Evolutionary conservation across 2,113 vertebrate genomes (phyloP).

Genomic region (Carollia perspicillata): DNA sequence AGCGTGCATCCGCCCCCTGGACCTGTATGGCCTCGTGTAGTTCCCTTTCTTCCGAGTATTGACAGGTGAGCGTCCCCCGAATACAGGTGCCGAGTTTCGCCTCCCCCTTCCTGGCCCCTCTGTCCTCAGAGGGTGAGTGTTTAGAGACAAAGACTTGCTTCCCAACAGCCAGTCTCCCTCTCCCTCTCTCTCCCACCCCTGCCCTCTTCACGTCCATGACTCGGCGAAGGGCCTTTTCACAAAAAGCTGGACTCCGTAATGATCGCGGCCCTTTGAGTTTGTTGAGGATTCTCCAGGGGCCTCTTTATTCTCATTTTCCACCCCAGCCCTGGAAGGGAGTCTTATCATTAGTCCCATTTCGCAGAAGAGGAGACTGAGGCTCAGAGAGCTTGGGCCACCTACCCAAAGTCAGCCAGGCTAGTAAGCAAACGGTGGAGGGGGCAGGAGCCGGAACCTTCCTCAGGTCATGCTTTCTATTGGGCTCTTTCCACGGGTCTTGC

Average conservation of each 20-base stretch:
- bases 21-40: fast-evolving
- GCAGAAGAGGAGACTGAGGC: not conserved
- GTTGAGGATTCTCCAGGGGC: not conserved
- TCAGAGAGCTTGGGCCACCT: not conserved
- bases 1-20: not conserved
- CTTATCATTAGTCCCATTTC: not conserved
- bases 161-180: not conserved
- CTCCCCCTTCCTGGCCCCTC: not conserved
- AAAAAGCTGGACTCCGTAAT: not conserved
- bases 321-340: not conserved
- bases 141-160: not conserved
- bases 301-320: not conserved
- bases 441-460: not conserved
- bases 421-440: not conserved
- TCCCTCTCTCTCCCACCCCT: not conserved
- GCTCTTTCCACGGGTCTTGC: not conserved
- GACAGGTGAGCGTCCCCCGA: too few species aligned
- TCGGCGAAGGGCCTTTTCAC: not conserved
- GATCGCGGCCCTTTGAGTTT: not conserved
- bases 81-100: not conserved
- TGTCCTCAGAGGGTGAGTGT: not conserved
- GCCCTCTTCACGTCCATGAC: not conserved
- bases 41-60: not conserved
- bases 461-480: not conserved
- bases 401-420: not conserved